A percentile compares a stretch with the other conserved stretches of the same genome.
These are phyloP conservation scores for Phalangium opilio DNA, from an alignment of 2,888 invertebrate species.

Conservation along the genomic window DNA sequence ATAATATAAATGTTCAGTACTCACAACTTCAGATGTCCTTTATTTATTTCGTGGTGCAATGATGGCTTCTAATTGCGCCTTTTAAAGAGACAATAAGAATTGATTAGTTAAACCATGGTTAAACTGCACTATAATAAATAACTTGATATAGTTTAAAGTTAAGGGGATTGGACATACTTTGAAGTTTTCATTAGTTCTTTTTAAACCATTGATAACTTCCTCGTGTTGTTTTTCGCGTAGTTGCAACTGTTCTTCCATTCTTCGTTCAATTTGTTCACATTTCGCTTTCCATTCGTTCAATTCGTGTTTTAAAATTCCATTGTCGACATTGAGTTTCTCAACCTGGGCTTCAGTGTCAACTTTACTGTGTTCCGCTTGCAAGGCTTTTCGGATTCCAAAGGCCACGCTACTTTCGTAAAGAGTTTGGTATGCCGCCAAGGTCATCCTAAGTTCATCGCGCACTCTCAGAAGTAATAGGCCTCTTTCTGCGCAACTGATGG, in stretches of 20 bases:
- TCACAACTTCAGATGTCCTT: too few relatives aligned
- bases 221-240: conserved; percentile 83
- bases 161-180: conserved; percentile 47
- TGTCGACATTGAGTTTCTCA: conserved; percentile 49
- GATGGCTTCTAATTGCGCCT: too few relatives aligned
- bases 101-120: too few relatives aligned
- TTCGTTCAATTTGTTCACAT: conserved; percentile 33
- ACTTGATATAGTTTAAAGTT: too few relatives aligned
- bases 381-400: conserved; percentile 93
- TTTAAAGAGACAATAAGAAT: too few relatives aligned
- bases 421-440: conserved; percentile 89
- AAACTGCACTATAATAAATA: too few relatives aligned
- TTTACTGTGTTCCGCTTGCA: conserved; percentile 81
- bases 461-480: conserved; percentile 82
- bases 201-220: conserved; percentile 79
- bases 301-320: conserved; percentile 46
- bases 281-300: conserved; percentile 34
- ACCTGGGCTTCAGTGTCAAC: conserved; percentile 58
- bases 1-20: too few relatives aligned
- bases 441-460: conserved; percentile 89
- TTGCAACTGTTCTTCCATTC: conserved; percentile 52
- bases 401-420: conserved; percentile 94
- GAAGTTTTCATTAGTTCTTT: conserved; percentile 82
- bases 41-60: too few relatives aligned
- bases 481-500: conserved; percentile 90